A percentile compares a stretch with the other conserved stretches of the same genome.
Conservation (phyloP, 2,888 invertebrate genomes). For the Dicranocentrus wangi region DNA sequence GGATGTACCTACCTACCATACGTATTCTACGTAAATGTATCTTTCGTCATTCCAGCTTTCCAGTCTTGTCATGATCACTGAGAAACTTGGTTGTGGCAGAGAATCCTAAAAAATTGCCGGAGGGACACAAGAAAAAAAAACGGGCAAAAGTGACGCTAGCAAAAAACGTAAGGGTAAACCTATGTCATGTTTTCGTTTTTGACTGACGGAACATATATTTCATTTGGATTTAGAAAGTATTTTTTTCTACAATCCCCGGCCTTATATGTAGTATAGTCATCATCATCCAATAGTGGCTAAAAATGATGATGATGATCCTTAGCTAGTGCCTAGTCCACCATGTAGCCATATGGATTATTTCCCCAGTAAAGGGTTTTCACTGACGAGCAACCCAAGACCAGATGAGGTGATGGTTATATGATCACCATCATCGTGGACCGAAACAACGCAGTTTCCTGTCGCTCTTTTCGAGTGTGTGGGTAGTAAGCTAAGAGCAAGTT, state of each 20-base stretch:
- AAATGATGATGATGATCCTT: not conserved
- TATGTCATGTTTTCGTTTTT: not conserved
- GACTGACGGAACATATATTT: constrained; percentile 8
- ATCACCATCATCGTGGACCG: constrained; percentile 6
- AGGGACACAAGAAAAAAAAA: not conserved
- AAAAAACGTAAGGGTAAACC: not conserved
- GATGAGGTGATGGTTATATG: constrained; percentile 49
- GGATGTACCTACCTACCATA: too few species aligned
- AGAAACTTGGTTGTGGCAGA: constrained; percentile 34
- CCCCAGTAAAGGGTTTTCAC: constrained; percentile 28
- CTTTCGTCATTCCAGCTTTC: constrained; percentile 34
- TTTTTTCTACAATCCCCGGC: not conserved
- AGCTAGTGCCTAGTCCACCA: not conserved
- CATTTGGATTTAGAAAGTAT: constrained; percentile 15
- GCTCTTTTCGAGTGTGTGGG: not conserved
- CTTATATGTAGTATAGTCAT: not conserved
- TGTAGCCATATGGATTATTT: constrained; percentile 52
- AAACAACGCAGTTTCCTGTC: not conserved
- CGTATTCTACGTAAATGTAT: not conserved
- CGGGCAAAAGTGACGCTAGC: not conserved
- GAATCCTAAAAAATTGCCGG: constrained; percentile 39
- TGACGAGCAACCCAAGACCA: constrained; percentile 23
- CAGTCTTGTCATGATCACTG: constrained; percentile 46
- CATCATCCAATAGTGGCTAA: not conserved
- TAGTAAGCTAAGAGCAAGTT: not conserved